phyloP scores from a whole-genome alignment of 2,797 vertebrate species.

The Syndactyla subalaris region DNA sequence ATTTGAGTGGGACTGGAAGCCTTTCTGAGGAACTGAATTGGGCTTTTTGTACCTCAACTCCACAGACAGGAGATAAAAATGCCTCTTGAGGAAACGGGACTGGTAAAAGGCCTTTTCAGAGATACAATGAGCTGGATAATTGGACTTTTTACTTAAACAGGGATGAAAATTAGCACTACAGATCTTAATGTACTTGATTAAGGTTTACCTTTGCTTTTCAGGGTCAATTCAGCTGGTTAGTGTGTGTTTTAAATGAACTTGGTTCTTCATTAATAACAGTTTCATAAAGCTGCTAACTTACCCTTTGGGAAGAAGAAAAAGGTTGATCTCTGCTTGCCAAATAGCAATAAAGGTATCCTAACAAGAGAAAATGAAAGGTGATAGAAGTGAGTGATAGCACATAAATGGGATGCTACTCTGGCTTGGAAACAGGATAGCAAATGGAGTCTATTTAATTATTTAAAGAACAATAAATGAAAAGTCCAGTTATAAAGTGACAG shows the following conservation, averaged over 20 bases:
- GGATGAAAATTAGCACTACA: neutral
- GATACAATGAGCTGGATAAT: neutral
- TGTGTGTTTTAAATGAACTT: neutral
- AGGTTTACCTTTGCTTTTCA: neutral
- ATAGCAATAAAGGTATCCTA: neutral
- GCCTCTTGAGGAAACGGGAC: neutral
- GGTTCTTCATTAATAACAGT: neutral
- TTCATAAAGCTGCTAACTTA: neutral
- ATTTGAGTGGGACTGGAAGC: neutral
- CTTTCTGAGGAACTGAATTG: neutral
- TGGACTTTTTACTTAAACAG: conserved; percentile 7
- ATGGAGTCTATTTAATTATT: conserved; percentile 12
- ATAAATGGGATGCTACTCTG: neutral
- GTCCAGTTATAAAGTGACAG: neutral
- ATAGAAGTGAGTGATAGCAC: neutral
- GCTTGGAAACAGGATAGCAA: neutral
- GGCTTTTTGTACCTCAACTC: neutral
- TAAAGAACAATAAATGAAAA: conserved; percentile 15
- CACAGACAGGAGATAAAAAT: neutral
- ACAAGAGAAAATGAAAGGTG: neutral
- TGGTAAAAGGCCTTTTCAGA: neutral
- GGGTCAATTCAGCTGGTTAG: neutral
- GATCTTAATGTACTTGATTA: neutral
- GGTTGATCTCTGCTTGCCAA: neutral
- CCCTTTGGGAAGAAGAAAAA: neutral